These are phyloP conservation scores for Sebastolobus altivelis DNA, from an alignment of 2,797 vertebrate species.

Conservation along the genomic window DNA sequence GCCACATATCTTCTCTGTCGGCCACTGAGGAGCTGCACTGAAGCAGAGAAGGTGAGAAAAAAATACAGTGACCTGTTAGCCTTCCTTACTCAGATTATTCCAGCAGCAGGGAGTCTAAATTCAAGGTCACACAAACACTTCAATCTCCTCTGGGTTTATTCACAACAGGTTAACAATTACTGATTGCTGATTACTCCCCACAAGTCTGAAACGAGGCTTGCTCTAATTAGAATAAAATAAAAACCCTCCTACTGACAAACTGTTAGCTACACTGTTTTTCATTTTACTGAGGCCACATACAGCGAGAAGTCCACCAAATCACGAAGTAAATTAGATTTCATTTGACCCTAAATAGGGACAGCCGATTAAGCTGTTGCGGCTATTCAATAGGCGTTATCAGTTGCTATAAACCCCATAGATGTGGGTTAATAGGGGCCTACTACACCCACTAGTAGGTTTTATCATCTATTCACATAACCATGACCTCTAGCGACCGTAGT, in stretches of 20 bases:
- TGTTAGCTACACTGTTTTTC: not conserved
- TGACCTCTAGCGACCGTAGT: too few relatives aligned
- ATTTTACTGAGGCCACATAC: not conserved
- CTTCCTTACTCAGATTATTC: not conserved
- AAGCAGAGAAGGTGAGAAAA: not conserved
- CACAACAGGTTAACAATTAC: constrained; percentile 15
- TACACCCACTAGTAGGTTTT: too few relatives aligned
- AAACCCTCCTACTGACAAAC: not conserved
- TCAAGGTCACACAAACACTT: constrained; percentile 11
- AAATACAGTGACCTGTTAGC: not conserved
- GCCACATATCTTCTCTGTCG: not conserved
- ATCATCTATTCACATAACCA: too few relatives aligned
- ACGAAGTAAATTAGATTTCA: too few relatives aligned
- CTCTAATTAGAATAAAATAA: not conserved
- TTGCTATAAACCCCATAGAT: too few relatives aligned
- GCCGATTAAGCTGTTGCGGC: too few relatives aligned
- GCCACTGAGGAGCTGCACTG: not conserved
- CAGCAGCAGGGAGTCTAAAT: not conserved
- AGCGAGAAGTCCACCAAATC: not conserved
- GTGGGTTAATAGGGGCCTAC: too few relatives aligned
- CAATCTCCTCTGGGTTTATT: not conserved
- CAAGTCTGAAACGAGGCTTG: not conserved
- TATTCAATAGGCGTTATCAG: too few relatives aligned
- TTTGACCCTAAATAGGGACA: too few relatives aligned
- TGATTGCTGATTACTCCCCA: constrained; percentile 27